Base-by-base conservation (phyloP, 2,797 vertebrate genomes). In the Darevskia mixta region DNA sequence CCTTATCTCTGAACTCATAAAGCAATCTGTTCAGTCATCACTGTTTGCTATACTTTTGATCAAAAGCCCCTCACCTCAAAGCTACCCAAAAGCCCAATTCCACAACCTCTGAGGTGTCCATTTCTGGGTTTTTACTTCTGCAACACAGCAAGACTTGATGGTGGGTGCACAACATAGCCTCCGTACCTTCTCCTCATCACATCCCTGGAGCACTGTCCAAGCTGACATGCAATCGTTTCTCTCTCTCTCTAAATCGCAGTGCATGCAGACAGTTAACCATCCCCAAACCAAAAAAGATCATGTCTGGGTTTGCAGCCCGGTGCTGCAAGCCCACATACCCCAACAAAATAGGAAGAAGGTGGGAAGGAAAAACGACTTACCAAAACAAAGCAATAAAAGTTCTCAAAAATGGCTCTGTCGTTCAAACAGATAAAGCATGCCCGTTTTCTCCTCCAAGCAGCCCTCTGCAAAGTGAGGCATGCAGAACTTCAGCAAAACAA, bases 351-450 rank as follows among this genome's bases (percentile, higher is more conserved):
- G 27, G 27, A 38, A 41, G n/a, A 43, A 2, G 32, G 18, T 27
- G 17, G 17, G 17, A 5, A 18, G 17, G 5, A 7, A 88, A 29
- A 71, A 32, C 41, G 89, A 93, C 95, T 95, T 95, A 96, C 94
- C 75, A 83, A 85, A 89, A 92, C 83, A 92, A 92, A 17, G 11
- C 90, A 92, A n/a, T 6, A 27, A 66, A 95, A 95, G 94, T 95
- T 95, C 91, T 93, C 92, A 91, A 94, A 94, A 95, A 93, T 95
- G 94, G 92, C 92, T 92, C 94, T 90, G 94, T 95, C 95, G 94
- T 95, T 94, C 90, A 90, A 93, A 93, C 83, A 90, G 93, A 92
- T 88, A 93, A 35, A 94, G 91, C 92, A 87, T 90, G 89, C 90
- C 92, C 38, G 38, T 41, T 41, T 41, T 41, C 90, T 90, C 89